A percentile compares a stretch with the other conserved stretches of the same genome.
These are phyloP conservation scores for Symphodus melops DNA, from an alignment of 2,113 vertebrate genomes.

Conservation along the genomic window DNA sequence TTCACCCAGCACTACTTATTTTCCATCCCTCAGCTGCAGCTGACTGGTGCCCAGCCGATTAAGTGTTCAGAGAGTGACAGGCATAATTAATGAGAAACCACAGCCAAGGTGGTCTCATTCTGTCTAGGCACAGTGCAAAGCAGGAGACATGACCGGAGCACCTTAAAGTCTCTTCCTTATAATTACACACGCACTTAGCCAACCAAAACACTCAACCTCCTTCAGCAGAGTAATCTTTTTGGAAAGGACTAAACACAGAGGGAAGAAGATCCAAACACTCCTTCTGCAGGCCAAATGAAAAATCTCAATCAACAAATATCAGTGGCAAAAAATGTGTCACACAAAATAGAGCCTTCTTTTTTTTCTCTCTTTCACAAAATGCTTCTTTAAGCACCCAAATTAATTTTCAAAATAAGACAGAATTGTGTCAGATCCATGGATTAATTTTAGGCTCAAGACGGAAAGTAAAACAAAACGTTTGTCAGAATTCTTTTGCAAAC, in stretches of 20 bases:
- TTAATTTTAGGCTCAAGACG: neutral
- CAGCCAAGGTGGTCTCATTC: constrained; percentile 37
- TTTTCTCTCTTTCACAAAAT: neutral
- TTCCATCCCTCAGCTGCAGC: constrained; percentile 13
- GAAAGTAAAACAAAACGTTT: neutral
- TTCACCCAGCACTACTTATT: constrained; percentile 22
- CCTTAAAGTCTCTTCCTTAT: constrained; percentile 48
- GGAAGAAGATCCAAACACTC: neutral
- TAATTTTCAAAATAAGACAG: neutral
- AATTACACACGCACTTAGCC: constrained; percentile 50
- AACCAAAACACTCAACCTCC: constrained; percentile 38
- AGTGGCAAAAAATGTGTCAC: neutral
- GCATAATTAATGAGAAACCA: constrained; percentile 49
- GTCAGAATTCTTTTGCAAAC: too few species aligned
- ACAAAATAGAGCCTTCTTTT: neutral
- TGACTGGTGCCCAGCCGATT: constrained; percentile 32
- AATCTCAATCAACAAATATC: neutral
- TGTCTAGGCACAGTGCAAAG: constrained; percentile 20
- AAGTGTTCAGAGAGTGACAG: constrained; percentile 35
- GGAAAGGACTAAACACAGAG: constrained; percentile 4
- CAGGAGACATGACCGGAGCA: constrained; percentile 31
- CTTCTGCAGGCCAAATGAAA: neutral
- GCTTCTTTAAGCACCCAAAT: neutral
- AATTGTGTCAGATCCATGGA: neutral
- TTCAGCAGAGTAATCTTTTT: constrained; percentile 34